Evolutionary conservation across 2,888 invertebrate species (phyloP).

Genomic region (Oxycera nigricornis): DNA sequence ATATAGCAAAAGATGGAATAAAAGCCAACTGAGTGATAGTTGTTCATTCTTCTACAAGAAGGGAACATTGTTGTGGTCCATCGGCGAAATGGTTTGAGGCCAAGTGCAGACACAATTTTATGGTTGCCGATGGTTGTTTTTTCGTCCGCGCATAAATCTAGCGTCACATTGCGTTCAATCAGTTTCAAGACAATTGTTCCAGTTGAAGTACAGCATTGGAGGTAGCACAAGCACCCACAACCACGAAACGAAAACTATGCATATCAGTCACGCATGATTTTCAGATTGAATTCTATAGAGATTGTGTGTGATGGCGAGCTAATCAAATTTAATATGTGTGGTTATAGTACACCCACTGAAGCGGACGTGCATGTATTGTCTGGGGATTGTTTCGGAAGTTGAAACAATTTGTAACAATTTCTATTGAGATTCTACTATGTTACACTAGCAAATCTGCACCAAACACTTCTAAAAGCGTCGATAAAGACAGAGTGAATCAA

Average conservation of each 20-base stretch:
- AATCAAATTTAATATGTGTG: too few relatives aligned
- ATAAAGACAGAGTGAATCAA: too few relatives aligned
- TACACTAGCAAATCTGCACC: too few relatives aligned
- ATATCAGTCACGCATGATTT: slow-evolving; percentile 2
- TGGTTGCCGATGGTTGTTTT: slow-evolving; percentile 42
- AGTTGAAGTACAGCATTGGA: slow-evolving; percentile 1
- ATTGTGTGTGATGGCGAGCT: too few relatives aligned
- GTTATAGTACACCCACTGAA: too few relatives aligned
- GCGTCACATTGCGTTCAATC: too few relatives aligned
- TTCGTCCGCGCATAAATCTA: slow-evolving; percentile 22
- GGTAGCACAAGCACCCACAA: background rate
- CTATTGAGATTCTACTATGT: too few relatives aligned
- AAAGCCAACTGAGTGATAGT: background rate
- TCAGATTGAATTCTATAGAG: background rate
- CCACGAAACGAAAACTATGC: background rate
- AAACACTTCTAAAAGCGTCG: too few relatives aligned
- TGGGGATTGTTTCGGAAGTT: too few relatives aligned
- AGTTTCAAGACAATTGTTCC: too few relatives aligned
- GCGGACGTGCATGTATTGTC: too few relatives aligned
- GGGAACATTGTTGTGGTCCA: slow-evolving; percentile 24
- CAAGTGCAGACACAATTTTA: slow-evolving; percentile 41
- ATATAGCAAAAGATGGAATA: background rate
- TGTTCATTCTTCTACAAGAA: background rate
- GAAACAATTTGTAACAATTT: too few relatives aligned
- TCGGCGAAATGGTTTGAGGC: slow-evolving; percentile 41